Evolutionary conservation across 2,888 invertebrate species (phyloP).

Genomic region (Chymomyza caudatula): DNA sequence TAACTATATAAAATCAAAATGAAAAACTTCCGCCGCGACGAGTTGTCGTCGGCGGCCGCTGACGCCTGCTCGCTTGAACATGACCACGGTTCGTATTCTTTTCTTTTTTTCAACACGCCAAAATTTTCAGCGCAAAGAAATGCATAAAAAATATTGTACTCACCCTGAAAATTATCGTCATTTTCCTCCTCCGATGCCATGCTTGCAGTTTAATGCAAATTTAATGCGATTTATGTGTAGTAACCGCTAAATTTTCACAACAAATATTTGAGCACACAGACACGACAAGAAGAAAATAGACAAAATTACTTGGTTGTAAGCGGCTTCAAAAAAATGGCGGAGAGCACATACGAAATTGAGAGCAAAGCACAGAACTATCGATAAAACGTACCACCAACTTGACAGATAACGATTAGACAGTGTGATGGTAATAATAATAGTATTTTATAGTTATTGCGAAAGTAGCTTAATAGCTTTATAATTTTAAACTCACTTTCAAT

Average conservation of each 20-base stretch:
- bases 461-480: not conserved
- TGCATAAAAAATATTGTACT: slow-evolving; percentile 75
- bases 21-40: slow-evolving; percentile 30
- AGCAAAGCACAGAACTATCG: slow-evolving; percentile 2
- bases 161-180: slow-evolving; percentile 92
- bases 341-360: slow-evolving; percentile 30
- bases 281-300: slow-evolving; percentile 66
- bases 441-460: not conserved
- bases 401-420: not conserved
- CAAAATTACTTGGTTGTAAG: slow-evolving; percentile 33
- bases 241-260: slow-evolving; percentile 59
- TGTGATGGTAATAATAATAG: not conserved
- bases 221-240: slow-evolving; percentile 54
- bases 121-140: slow-evolving; percentile 41
- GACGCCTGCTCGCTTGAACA: slow-evolving; percentile 63
- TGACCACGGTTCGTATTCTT: slow-evolving; percentile 64
- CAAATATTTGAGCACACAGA: slow-evolving; percentile 67
- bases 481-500: not conserved
- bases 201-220: slow-evolving; percentile 62
- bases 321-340: slow-evolving; percentile 59
- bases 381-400: not conserved
- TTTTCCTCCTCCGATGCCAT: slow-evolving; percentile 94
- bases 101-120: slow-evolving; percentile 29
- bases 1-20: not conserved
- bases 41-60: slow-evolving; percentile 48